Evolutionary conservation across 2,797 vertebrate species (phyloP), one percentile per base, ranked within the genome.

Genomic region (Simalia tracyae): DNA sequence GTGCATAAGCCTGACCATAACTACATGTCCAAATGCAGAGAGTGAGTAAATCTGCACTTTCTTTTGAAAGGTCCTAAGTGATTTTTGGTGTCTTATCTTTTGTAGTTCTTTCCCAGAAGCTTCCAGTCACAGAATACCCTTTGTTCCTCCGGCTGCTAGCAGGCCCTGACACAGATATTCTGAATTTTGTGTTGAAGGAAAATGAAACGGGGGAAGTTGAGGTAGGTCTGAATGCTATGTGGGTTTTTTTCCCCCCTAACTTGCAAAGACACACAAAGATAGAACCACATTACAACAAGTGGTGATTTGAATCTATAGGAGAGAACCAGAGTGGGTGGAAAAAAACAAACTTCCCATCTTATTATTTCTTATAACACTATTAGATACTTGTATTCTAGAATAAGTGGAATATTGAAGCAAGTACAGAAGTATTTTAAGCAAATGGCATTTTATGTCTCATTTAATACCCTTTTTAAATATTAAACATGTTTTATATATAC

Each of bases 161-260:
- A 0, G 99, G 99, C 36, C 99, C 99, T 0, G 98, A 99, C 96
- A 97, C 98, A 0, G 97, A 98, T 0, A 95, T 95, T 84, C 98
- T 99, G 95, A 99, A 97, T 92, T 99, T 99, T 7, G 98, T 99
- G 95, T 98, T 99, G 64, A 99, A 99, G 95, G 99, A 99, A 96
- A 99, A 99, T 0, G 98, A 99, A 94, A 99, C 98, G 0, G 98
- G 98, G 91, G 99, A 99, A 76, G 99, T 99, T 50, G 98, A 99
- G 98, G 99, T 99, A 95, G 63, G 96, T 92, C 46, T 11, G 84
- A 11, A 63, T 4, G 90, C 46, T 22, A 1, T 46, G 15, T 56
- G 12, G 2, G 3, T 42, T 88, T 28, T 63, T 24, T 66, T 42
- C 22, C 4, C 36, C 9, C 68, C 68, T 76, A 15, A 92, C 76